Evolutionary conservation across 2,888 invertebrate genomes (phyloP), one percentile per base, ranked within the genome.

Genomic region (Camponotus fellah): DNA sequence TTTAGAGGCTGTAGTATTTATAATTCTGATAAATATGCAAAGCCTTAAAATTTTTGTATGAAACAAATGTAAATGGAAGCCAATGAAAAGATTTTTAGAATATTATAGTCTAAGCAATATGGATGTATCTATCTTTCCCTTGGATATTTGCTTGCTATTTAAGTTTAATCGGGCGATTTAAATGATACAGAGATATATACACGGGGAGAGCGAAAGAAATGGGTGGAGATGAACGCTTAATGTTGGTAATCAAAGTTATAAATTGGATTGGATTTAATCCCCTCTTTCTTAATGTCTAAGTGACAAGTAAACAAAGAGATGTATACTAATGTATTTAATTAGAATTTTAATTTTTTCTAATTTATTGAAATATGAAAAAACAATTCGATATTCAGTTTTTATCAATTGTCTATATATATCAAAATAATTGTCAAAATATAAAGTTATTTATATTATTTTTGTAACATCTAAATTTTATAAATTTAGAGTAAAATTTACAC

Each of bases 171-270:
- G 43, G 32, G n/a, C 77, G 69, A 77, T 69, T 69, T 68, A 58
- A 58, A 43, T 43, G n/a, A 37, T 26, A 26, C 21, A 37, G 65
- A 53, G 37, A 53, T 46, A 53, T 14, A 9, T 2, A 53, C 53
- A 53, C 6, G n/a, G n/a, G 56, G 69, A 77, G 68, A 77, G 68
- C 40, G 40, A 21, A 26, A 66, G 66, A 77, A 77, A 77, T 77
- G 68, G 32, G 12, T 43, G 14, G 68, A 68, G 69, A 69, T 77
- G 77, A 77, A 68, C 43, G 68, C 14, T 26, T 68, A 77, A 77
- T 77, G 77, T 77, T 21, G 58, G 77, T 77, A 58, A 77, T 77
- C 77, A 77, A 77, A 77, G 77, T 77, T 58, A 43, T 77, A 77
- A 77, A 77, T 77, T 58, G 69, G 77, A 77, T 77, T 40, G 69